phyloP scores from a whole-genome alignment of 2,888 invertebrate species.

The Drosophila nr. fundita region DNA sequence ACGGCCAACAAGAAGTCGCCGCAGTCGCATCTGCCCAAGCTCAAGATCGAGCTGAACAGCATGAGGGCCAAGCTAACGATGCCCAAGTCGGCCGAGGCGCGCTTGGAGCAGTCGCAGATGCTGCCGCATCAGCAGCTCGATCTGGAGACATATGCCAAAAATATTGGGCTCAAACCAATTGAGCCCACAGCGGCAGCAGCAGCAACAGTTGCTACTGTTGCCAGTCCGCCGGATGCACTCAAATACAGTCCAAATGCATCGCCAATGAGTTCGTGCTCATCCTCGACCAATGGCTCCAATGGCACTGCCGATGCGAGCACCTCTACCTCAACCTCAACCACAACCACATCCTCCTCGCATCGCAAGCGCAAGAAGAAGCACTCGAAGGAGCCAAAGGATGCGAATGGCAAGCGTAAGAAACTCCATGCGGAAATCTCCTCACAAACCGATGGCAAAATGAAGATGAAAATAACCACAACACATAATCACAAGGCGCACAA shows the following conservation, averaged over 20 bases:
- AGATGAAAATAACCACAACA: conserved; percentile 86
- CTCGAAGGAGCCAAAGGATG: conserved; percentile 85
- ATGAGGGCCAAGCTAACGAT: conserved; percentile 81
- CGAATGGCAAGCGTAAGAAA: conserved; percentile 85
- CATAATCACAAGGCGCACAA: conserved; percentile 79
- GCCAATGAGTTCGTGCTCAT: conserved; percentile 82
- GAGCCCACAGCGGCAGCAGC: conserved; percentile 43
- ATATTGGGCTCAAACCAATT: conserved; percentile 84
- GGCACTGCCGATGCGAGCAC: conserved; percentile 54
- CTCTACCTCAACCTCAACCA: background rate
- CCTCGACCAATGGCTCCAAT: conserved; percentile 78
- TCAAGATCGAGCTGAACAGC: conserved; percentile 82
- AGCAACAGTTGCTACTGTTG: background rate
- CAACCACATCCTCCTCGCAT: conserved; percentile 79
- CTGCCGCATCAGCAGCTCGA: conserved; percentile 69
- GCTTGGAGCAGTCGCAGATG: conserved; percentile 57
- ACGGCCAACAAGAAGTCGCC: conserved; percentile 81
- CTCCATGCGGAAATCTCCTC: conserved; percentile 86
- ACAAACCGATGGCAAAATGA: conserved; percentile 86
- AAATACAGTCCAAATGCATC: conserved; percentile 83
- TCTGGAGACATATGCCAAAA: conserved; percentile 83
- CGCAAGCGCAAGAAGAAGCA: conserved; percentile 87
- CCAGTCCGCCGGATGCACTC: conserved; percentile 32
- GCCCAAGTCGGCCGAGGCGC: conserved; percentile 79
- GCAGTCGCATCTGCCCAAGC: conserved; percentile 75